These are phyloP conservation scores for Caranx melampygus DNA, from an alignment of 2,113 vertebrate genomes.

Conservation along the genomic window DNA sequence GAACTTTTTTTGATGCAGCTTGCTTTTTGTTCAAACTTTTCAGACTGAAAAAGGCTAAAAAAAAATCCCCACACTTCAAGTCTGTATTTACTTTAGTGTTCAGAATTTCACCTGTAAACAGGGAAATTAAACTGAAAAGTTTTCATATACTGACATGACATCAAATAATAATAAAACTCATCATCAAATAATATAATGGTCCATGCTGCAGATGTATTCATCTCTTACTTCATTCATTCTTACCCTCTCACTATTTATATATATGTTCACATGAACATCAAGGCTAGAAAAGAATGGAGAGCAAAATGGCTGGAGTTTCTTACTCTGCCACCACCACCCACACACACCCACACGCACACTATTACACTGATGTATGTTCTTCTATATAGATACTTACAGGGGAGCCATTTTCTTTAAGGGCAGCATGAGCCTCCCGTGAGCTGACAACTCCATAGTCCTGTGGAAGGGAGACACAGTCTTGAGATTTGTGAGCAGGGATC, in stretches of 20 bases:
- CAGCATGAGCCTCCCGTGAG: conserved; percentile 59
- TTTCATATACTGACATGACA: neutral
- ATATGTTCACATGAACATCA: conserved; percentile 3
- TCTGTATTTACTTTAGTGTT: no score
- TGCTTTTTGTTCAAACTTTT: no score
- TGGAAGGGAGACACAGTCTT: conserved; percentile 14
- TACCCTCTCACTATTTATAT: neutral
- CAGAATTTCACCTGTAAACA: neutral
- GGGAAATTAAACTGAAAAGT: no score
- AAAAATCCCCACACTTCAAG: no score
- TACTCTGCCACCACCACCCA: neutral
- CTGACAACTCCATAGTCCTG: conserved; percentile 70
- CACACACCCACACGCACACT: neutral
- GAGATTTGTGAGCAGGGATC: neutral
- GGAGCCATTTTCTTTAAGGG: conserved; percentile 80
- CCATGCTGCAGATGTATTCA: neutral
- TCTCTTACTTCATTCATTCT: neutral
- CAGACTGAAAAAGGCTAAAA: no score
- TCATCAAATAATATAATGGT: neutral
- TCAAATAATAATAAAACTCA: neutral
- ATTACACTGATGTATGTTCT: conserved; percentile 12
- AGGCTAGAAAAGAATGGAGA: neutral
- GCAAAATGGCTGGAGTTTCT: conserved; percentile 1
- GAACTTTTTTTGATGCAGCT: no score
- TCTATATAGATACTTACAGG: conserved; percentile 76